Evolutionary conservation across 2,113 vertebrate genomes (phyloP).

Genomic region (Rhinolophus sinicus): DNA sequence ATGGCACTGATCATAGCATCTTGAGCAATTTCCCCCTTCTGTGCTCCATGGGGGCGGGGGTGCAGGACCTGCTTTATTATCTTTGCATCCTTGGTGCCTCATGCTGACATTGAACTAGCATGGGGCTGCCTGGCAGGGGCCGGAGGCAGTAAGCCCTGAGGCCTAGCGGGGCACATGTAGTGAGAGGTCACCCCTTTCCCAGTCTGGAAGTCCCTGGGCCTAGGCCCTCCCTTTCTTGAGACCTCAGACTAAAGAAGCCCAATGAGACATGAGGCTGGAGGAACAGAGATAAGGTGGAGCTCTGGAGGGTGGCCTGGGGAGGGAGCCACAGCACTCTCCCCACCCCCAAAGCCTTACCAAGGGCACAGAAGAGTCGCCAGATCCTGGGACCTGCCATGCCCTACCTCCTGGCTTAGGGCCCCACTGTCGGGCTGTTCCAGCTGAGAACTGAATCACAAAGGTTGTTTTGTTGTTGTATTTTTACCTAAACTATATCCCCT

Average conservation of each 20-base stretch:
- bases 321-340: not conserved
- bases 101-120: not conserved
- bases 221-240: not conserved
- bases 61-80: not conserved
- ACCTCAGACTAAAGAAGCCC: not conserved
- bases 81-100: not conserved
- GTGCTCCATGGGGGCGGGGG: not conserved
- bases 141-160: not conserved
- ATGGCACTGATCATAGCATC: not conserved
- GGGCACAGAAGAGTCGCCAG: not conserved
- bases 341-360: not conserved
- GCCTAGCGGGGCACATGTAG: not conserved
- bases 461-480: not conserved
- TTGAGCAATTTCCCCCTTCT: not conserved
- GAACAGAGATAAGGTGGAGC: not conserved
- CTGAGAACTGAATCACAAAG: conserved; percentile 33
- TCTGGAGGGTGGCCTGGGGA: not conserved
- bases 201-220: not conserved
- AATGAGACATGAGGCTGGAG: not conserved
- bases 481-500: not conserved
- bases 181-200: not conserved
- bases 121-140: not conserved
- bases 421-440: not conserved
- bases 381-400: not conserved
- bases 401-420: not conserved